Evolutionary conservation across 1,140 invertebrate species (phyloP), one percentile per base, ranked within the genome.

Genomic region (Diorhabda elongata): DNA sequence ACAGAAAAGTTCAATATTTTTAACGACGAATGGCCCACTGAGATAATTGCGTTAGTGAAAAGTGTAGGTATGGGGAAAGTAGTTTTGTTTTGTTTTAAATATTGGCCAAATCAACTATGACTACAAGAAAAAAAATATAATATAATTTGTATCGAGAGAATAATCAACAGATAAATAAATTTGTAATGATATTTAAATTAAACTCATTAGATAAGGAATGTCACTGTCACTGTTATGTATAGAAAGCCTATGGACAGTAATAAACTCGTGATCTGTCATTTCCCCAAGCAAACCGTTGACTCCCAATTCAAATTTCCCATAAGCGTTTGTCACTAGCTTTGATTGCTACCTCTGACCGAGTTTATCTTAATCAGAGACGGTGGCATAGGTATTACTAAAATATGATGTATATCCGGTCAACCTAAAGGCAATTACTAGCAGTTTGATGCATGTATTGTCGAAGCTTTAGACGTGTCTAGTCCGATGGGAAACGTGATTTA

Each of bases 401-500:
- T 74, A 74, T 74, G 72, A 66, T 66, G 71, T 74, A 74, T 71
- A 69, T 71, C 66, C 67, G 67, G 68, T 68, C 68, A 61, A 61
- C 63, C 69, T 61, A 67, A 68, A 66, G 68, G 72, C 75, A 76
- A 77, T 77, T 77, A 77, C 70, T 61, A 61, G 67, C 64, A 66
- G 72, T 72, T 77, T 76, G 76, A 77, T 76, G 69, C 70, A 76
- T 71, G 74, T 69, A 74, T 75, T 69, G 71, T 67, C 62, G 57
- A 26, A 70, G 72, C 68, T 69, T 75, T 71, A 75, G 73, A 72
- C 74, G 72, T 74, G 73, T 69, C 61, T 72, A 69, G 72, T 69
- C 73, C 72, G 61, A 66, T 67, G 74, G 71, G 70, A 76, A 26
- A 73, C 71, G 74, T 76, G 76, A 77, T 77, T 77, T 77, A 77